Percentiles rank a stretch among this genome's conserved stretches.
phyloP scores from a whole-genome alignment of 2,888 invertebrate species.

The Campaea margaritaria region DNA sequence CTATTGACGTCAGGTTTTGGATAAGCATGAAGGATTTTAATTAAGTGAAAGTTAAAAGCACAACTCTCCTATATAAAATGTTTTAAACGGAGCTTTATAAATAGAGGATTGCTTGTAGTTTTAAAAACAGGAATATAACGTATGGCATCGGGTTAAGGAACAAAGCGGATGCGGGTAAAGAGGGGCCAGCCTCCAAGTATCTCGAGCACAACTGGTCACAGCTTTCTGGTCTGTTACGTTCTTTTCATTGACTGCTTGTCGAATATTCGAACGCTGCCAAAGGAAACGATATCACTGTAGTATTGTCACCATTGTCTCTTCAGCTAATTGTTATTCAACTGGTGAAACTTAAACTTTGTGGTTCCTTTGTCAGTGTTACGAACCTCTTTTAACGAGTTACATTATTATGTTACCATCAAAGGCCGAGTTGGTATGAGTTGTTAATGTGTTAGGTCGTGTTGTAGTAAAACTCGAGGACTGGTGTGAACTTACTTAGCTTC shows the following conservation, averaged over 20 bases:
- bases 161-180: conserved; percentile 78
- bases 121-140: conserved; percentile 67
- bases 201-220: conserved; percentile 65
- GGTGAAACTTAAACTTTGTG: conserved; percentile 27
- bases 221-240: conserved; percentile 70
- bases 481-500: conserved; percentile 11
- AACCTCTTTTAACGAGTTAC: conserved; percentile 36
- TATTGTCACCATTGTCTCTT: conserved; percentile 27
- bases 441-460: conserved; percentile 20
- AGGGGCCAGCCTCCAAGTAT: conserved; percentile 82
- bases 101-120: conserved; percentile 72
- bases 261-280: conserved; percentile 61
- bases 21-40: conserved; percentile 61
- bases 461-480: conserved; percentile 1
- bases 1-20: conserved; percentile 50
- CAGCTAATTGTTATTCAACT: conserved; percentile 36
- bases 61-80: conserved; percentile 63
- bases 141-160: conserved; percentile 63
- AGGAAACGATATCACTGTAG: conserved; percentile 49
- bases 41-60: conserved; percentile 51
- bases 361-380: conserved; percentile 45
- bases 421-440: conserved; percentile 24
- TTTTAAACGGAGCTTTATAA: conserved; percentile 57
- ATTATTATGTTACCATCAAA: conserved; percentile 31
- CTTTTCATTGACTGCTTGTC: conserved; percentile 58